A percentile compares a stretch with the other conserved stretches of the same genome.
phyloP scores from a whole-genome alignment of 1,140 invertebrate genomes.

The Agrypnia vestita region DNA sequence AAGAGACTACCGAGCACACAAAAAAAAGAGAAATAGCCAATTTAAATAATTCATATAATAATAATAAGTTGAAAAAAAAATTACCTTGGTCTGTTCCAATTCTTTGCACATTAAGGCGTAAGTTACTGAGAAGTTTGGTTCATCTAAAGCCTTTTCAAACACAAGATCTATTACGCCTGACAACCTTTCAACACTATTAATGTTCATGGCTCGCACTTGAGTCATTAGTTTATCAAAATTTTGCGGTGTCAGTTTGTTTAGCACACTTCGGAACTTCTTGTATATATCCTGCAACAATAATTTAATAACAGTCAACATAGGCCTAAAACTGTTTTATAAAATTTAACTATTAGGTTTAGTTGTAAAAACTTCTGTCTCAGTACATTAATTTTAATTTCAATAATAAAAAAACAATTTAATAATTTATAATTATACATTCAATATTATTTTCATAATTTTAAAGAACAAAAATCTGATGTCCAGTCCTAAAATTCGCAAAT shows the following conservation, averaged over 20 bases:
- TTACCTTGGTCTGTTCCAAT: constrained; percentile 76
- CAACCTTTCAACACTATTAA: constrained; percentile 86
- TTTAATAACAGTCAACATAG: neutral
- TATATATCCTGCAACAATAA: constrained; percentile 75
- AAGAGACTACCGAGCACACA: too few relatives aligned
- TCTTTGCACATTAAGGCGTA: constrained; percentile 91
- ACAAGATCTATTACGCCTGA: constrained; percentile 91
- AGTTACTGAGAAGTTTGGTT: constrained; percentile 91
- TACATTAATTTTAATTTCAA: too few relatives aligned
- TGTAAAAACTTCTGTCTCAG: too few relatives aligned
- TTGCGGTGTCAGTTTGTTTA: constrained; percentile 96
- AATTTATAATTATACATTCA: too few relatives aligned
- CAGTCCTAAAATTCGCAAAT: too few relatives aligned
- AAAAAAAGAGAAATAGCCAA: too few relatives aligned
- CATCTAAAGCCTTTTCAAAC: constrained; percentile 96
- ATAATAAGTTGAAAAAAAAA: neutral
- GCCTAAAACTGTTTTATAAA: neutral
- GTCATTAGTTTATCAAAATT: constrained; percentile 89
- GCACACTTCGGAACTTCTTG: constrained; percentile 88
- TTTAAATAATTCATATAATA: too few relatives aligned
- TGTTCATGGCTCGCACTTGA: constrained; percentile 83
- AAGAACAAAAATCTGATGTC: too few relatives aligned
- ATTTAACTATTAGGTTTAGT: too few relatives aligned
- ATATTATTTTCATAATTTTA: too few relatives aligned
- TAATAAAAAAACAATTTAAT: too few relatives aligned